Base-by-base conservation (phyloP, 1,140 invertebrate genomes). In the Ostrea denselamellosa region DNA sequence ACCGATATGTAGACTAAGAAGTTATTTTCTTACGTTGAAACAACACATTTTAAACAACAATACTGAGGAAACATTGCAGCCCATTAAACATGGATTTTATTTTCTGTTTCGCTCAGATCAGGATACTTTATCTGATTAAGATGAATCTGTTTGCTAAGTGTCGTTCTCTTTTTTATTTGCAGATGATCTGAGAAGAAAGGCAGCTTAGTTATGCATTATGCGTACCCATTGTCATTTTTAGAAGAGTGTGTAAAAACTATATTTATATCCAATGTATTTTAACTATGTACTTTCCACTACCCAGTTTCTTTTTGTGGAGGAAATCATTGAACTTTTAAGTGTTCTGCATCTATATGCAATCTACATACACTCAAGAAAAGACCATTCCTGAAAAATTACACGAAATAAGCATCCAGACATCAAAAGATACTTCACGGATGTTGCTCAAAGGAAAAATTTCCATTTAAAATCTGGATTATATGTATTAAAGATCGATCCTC, bases 401-500 rank as follows among this genome's bases (percentile, higher is more conserved):
- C n/a, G 1, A 14, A 62, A 7, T 17, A 17, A n/a, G 19, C 56
- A 62, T 19, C 14, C 17, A n/a, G n/a, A 19, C 56, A 62, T 5
- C 56, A 5, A 62, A n/a, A 62, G 7, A 62, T n/a, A 77, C 22
- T 34, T 14, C 25, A 25, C 7, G 12, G 9, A 14, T 14, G 68
- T 14, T 28, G 68, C 68, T 10, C 12, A 34, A 12, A 77, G 68
- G 28, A 77, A 77, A 77, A 34, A 5, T 10, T 77, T 14, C 68
- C 22, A 77, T 77, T 25, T 25, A 25, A 62, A 9, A 77, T 25
- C 22, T 14, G 28, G 28, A 77, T 77, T 28, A 77, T 34, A 14
- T 17, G 68, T 77, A 77, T 77, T 77, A 77, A 77, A 28, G 25
- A 77, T 77, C 28, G 68, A 77, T 77, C 68, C 14, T 34, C 12